Evolutionary conservation across 2,888 invertebrate genomes (phyloP).

Genomic region (Ennomos erosarius): DNA sequence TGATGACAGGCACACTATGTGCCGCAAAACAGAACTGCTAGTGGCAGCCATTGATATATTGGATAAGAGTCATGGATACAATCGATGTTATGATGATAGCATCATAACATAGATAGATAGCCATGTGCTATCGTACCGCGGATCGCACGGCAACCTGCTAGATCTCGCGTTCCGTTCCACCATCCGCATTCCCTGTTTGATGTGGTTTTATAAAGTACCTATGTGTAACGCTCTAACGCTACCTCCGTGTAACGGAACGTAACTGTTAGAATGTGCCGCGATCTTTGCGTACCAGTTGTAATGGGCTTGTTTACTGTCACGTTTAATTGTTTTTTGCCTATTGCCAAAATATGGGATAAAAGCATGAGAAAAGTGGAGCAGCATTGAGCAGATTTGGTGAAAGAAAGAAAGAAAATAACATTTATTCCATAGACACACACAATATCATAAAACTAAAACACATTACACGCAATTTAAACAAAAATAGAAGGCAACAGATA

Average conservation of each 20-base stretch:
- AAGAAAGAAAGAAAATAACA: no score
- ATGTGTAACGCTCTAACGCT: conserved; percentile 28
- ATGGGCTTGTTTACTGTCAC: conserved; percentile 51
- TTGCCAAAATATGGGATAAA: conserved; percentile 45
- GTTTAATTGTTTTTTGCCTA: conserved; percentile 28
- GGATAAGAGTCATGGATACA: conserved; percentile 20
- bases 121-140: neutral
- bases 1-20: neutral
- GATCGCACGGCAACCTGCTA: conserved; percentile 9
- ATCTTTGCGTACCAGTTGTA: conserved; percentile 63
- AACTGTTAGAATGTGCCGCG: conserved; percentile 55
- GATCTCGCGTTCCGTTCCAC: conserved; percentile 43
- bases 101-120: no score
- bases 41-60: conserved; percentile 3
- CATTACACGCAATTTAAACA: no score
- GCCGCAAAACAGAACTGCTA: conserved; percentile 1
- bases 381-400: no score
- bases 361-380: no score
- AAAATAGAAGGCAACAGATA: no score
- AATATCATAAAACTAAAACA: no score
- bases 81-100: conserved; percentile 4
- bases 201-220: conserved; percentile 31
- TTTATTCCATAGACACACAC: no score
- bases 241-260: conserved; percentile 61
- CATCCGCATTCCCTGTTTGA: conserved; percentile 59